Base-by-base conservation (phyloP, 1,140 invertebrate species). In the Ceratitis capitata region DNA sequence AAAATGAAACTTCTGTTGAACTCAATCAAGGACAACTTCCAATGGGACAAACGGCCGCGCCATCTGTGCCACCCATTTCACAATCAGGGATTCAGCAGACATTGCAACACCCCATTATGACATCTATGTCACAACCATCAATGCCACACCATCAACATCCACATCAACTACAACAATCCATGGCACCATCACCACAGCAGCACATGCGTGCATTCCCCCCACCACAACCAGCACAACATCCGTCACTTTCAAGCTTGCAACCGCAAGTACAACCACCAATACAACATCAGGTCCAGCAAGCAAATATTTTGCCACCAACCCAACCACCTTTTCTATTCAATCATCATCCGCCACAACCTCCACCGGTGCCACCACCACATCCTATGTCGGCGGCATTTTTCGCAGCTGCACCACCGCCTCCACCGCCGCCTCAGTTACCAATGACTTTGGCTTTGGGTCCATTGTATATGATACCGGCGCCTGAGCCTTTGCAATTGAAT, bases 321-420 rank as follows among this genome's bases (percentile, higher is more conserved):
- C 69, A 83, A 51, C 78, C 39, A 42, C 51, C 47, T 23, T 78
- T 53, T 58, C 51, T 82, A 78, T 39, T 12, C 45, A 78, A 78
- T 78, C 69, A 78, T 78, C 69, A 78, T 39, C 86, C 84, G 53
- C 74, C 19, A n/a, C 86, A 86, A 32, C 82, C 85, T 9, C 86
- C 83, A 29, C 86, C 86, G 42, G 58, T 83, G 0, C 85, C 86
- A 14, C 69, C 85, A 47, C 39, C 82, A 9, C 89, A 32, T 39
- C 89, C 89, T 51, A 64, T 89, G 83, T 86, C 87, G 3, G 87
- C 87, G 5, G 87, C 89, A 89, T 61, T 53, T 89, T 32, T 87
- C 45, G 84, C 92, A 6, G 91, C 92, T 42, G 88, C 91, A 23
- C 89, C 89, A 56, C 91, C 89, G 32, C 89, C 91, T 42, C 89